Evolutionary conservation across 2,797 vertebrate species (phyloP).

Genomic region (Tragelaphus eurycerus): DNA sequence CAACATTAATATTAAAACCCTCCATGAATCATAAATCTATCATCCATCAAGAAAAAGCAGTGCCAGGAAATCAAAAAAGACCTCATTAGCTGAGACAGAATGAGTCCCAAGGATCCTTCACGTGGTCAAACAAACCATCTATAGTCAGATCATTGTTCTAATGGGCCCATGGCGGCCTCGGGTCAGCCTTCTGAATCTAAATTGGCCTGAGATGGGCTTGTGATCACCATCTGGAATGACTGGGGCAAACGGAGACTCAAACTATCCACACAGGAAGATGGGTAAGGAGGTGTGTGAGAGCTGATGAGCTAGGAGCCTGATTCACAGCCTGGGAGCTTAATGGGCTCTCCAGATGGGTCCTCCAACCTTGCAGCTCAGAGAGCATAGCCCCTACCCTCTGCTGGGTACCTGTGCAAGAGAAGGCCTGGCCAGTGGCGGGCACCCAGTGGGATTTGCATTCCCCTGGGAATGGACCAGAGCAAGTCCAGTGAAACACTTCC

Average conservation of each 20-base stretch:
- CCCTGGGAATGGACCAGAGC: accelerated
- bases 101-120: neutral
- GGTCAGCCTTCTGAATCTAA: neutral
- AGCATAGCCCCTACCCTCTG: accelerated
- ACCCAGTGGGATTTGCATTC: accelerated
- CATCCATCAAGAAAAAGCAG: neutral
- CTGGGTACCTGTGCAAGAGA: accelerated
- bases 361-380: neutral
- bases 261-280: accelerated
- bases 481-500: neutral
- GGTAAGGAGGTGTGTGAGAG: accelerated
- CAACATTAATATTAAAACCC: conserved; percentile 45
- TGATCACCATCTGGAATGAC: neutral
- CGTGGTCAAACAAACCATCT: neutral
- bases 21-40: conserved; percentile 55
- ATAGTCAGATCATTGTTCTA: neutral
- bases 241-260: neutral
- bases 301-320: accelerated
- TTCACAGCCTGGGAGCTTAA: accelerated
- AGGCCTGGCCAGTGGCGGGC: accelerated
- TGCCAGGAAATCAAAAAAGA: neutral
- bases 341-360: accelerated
- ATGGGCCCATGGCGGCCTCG: accelerated
- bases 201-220: accelerated
- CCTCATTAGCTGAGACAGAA: conserved; percentile 38